Percentiles rank a stretch among this genome's conserved stretches.
phyloP scores from a whole-genome alignment of 2,797 vertebrate genomes.

The Paramormyrops hopkinsi region DNA sequence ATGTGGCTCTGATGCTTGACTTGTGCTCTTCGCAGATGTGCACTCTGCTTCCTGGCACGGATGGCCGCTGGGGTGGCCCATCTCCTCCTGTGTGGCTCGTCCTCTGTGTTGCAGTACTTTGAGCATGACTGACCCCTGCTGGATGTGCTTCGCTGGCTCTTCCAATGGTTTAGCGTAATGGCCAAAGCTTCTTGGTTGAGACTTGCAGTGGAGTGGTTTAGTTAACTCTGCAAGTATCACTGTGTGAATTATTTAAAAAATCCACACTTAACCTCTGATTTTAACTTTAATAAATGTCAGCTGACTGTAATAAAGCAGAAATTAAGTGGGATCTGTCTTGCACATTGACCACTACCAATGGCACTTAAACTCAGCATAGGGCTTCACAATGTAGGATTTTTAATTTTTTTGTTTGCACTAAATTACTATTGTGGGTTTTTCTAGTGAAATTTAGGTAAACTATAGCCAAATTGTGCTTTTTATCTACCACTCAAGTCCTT shows the following conservation, averaged over 20 bases:
- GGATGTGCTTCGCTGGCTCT: not conserved
- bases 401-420: not conserved
- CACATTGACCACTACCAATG: not conserved
- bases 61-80: not conserved
- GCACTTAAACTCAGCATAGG: not conserved
- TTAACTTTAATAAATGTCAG: not conserved
- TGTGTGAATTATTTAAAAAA: not conserved
- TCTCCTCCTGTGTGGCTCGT: conserved; percentile 9
- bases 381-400: not conserved
- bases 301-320: conserved; percentile 2
- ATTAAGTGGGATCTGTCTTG: not conserved
- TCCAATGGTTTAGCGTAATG: not conserved
- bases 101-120: not conserved
- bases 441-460: not conserved
- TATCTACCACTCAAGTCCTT: not conserved
- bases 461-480: not conserved
- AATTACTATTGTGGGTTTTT: not conserved
- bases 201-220: not conserved
- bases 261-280: not conserved
- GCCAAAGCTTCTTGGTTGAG: not conserved
- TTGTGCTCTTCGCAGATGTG: not conserved
- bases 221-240: not conserved
- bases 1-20: not conserved
- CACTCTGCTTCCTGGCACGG: not conserved
- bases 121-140: not conserved